These are phyloP conservation scores for Procambarus clarkii DNA, from an alignment of 1,140 invertebrate genomes.

Conservation along the genomic window DNA sequence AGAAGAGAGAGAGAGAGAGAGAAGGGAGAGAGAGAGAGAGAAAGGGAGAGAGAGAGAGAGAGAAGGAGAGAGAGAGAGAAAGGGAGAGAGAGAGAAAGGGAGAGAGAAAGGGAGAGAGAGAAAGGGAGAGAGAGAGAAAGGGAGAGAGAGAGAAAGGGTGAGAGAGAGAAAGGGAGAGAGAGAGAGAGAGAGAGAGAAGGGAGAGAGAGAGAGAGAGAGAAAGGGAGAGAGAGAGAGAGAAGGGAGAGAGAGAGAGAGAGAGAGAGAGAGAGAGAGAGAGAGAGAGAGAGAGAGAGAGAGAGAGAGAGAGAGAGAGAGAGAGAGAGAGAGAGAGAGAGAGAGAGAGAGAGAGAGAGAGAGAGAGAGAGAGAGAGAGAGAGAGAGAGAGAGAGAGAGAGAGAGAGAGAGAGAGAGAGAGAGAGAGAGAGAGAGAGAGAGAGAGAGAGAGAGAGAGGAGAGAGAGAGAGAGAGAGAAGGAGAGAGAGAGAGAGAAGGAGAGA, in stretches of 20 bases:
- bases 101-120: constrained; percentile 10
- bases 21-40: constrained; percentile 9
- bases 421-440: too few species aligned
- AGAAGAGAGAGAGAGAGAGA: constrained; percentile 9
- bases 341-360: constrained; percentile 9
- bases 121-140: background rate
- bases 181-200: background rate
- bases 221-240: background rate
- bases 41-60: too few species aligned
- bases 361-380: constrained; percentile 9
- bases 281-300: too few species aligned
- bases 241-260: constrained; percentile 9
- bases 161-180: background rate
- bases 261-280: constrained; percentile 9
- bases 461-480: constrained; percentile 9
- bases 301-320: too few species aligned
- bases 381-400: too few species aligned
- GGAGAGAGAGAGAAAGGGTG: background rate
- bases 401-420: too few species aligned
- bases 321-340: constrained; percentile 9
- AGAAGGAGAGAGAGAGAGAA: too few species aligned
- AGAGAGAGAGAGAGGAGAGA: too few species aligned
- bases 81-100: constrained; percentile 9
- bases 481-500: too few species aligned
- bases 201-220: background rate